Conservation (phyloP, 2,888 invertebrate species). For the Folsomia manolachei region DNA sequence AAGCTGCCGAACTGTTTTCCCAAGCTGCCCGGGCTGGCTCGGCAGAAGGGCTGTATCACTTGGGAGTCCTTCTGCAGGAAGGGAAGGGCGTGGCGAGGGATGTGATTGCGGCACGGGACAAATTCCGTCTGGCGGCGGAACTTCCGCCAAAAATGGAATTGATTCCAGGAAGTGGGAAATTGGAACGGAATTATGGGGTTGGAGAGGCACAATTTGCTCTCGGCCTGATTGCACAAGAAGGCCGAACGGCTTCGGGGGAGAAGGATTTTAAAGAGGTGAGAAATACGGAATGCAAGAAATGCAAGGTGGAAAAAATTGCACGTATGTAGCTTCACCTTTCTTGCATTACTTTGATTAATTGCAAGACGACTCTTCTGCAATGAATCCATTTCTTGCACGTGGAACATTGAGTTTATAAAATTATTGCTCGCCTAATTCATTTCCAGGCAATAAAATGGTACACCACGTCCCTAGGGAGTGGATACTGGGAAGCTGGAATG, state of each 20-base stretch:
- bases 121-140: background rate
- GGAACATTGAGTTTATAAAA: too few relatives aligned
- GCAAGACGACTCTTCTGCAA: too few relatives aligned
- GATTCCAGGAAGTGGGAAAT: background rate
- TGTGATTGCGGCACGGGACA: background rate
- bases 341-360: too few relatives aligned
- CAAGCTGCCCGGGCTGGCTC: constrained; percentile 23
- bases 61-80: constrained; percentile 14
- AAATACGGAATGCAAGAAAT: too few relatives aligned
- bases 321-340: too few relatives aligned
- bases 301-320: too few relatives aligned
- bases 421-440: too few relatives aligned
- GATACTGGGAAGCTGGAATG: background rate
- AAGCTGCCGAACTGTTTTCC: constrained; percentile 20
- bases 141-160: background rate
- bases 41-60: constrained; percentile 29
- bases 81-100: constrained; percentile 19
- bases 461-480: background rate
- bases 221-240: too few relatives aligned
- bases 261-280: too few relatives aligned
- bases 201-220: constrained; percentile 5
- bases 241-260: too few relatives aligned
- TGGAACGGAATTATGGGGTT: background rate
- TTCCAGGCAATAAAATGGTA: background rate
- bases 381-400: too few relatives aligned